Evolutionary conservation across 2,113 vertebrate genomes (phyloP).

Genomic region (Lophius piscatorius): DNA sequence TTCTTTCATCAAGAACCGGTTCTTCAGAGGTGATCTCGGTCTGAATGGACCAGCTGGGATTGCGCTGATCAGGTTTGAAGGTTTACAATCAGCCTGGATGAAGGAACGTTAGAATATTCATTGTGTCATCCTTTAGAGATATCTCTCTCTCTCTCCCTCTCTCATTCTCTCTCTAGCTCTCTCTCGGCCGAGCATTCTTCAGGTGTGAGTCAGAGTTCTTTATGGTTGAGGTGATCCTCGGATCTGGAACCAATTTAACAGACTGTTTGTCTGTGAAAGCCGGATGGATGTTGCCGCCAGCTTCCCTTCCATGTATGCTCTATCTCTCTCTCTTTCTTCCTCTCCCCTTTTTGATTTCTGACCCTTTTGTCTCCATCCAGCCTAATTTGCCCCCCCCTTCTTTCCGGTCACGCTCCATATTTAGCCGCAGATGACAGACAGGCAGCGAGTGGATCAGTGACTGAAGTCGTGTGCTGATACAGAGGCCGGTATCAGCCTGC

Average conservation of each 20-base stretch:
- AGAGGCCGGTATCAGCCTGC: conserved; percentile 7
- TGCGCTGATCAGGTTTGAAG: too few relatives aligned
- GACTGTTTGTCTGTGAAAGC: conserved; percentile 9
- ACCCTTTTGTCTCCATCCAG: not conserved
- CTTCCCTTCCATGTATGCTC: not conserved
- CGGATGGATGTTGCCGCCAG: conserved; percentile 37
- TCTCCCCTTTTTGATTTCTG: not conserved
- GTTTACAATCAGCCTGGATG: too few relatives aligned
- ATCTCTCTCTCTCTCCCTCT: too few relatives aligned
- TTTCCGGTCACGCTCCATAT: conserved; percentile 22
- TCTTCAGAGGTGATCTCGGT: too few relatives aligned
- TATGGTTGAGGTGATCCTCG: conserved; percentile 19
- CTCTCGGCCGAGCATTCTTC: conserved; percentile 20
- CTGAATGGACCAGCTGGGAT: too few relatives aligned
- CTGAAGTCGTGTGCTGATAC: conserved; percentile 40
- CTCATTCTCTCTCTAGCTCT: not conserved
- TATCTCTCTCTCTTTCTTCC: not conserved
- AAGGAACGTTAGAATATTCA: too few relatives aligned
- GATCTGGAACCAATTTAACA: too few relatives aligned
- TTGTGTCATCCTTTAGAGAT: too few relatives aligned
- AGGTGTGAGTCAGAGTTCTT: conserved; percentile 27
- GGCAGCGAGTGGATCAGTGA: conserved; percentile 32
- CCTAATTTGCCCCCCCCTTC: not conserved
- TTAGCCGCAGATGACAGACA: conserved; percentile 39
- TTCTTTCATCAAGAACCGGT: too few relatives aligned